phyloP scores from a whole-genome alignment of 2,113 vertebrate genomes.

The Vanacampus margaritifer region DNA sequence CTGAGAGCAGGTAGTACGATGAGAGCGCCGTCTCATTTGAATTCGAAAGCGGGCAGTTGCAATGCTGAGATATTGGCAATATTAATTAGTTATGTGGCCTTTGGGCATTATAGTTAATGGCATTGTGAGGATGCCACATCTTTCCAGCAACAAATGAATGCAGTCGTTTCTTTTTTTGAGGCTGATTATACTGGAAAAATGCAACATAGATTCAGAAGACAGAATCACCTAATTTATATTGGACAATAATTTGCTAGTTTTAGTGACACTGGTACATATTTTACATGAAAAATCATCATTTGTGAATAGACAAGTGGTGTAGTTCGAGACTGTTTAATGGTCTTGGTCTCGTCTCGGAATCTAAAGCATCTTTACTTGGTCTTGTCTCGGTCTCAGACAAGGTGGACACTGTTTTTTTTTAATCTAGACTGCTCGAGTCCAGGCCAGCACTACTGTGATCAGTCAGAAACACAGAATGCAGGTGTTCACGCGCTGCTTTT shows the following conservation, averaged over 20 bases:
- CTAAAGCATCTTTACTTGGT: too few species aligned
- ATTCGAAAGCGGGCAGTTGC: slow-evolving; percentile 47
- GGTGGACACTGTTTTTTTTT: too few species aligned
- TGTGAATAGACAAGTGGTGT: too few species aligned
- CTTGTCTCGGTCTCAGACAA: too few species aligned
- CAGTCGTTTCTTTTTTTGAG: slow-evolving; percentile 2
- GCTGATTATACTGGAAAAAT: not conserved
- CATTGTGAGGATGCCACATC: slow-evolving; percentile 22
- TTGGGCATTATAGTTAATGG: slow-evolving; percentile 38
- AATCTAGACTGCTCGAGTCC: too few species aligned
- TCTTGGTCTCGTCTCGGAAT: too few species aligned
- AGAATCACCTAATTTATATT: not conserved
- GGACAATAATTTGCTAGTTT: not conserved
- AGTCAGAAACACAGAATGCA: too few species aligned
- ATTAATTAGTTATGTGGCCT: slow-evolving; percentile 63
- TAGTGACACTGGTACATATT: not conserved
- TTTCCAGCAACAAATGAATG: slow-evolving; percentile 39
- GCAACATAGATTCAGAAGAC: not conserved
- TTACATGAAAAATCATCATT: not conserved
- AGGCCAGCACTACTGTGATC: too few species aligned
- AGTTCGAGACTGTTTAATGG: too few species aligned
- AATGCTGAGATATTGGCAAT: slow-evolving; percentile 51
- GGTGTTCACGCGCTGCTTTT: too few species aligned
- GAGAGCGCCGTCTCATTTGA: slow-evolving; percentile 47
- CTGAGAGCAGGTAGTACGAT: slow-evolving; percentile 31